Percentiles rank a stretch among this genome's conserved stretches.
phyloP scores from a whole-genome alignment of 2,113 vertebrate species.

The Cygnus atratus region DNA sequence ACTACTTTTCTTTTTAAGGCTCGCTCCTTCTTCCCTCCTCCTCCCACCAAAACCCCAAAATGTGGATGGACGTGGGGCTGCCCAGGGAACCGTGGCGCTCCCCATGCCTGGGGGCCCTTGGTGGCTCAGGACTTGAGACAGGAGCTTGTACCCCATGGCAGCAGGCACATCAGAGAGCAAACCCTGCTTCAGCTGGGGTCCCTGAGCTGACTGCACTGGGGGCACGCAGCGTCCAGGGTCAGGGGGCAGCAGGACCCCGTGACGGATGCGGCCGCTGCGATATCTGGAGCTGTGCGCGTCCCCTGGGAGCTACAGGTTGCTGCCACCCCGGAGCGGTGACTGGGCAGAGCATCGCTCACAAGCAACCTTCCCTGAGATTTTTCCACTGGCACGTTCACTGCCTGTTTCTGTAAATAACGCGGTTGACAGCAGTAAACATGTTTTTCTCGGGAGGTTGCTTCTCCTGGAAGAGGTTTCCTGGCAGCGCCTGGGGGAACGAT shows the following conservation, averaged over 20 bases:
- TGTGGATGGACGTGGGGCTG: fast-evolving
- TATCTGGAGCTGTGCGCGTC: fast-evolving
- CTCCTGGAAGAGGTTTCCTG: conserved; percentile 36
- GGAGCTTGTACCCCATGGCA: not conserved
- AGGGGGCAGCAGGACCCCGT: not conserved
- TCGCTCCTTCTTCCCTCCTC: not conserved
- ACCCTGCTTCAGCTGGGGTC: not conserved
- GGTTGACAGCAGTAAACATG: conserved; percentile 26
- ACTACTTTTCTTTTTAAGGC: not conserved
- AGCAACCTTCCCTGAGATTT: not conserved
- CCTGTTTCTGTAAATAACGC: not conserved
- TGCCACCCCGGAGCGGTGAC: not conserved
- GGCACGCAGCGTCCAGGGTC: too few species aligned
- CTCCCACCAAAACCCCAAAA: not conserved
- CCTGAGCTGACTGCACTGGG: fast-evolving
- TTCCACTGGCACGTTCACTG: not conserved
- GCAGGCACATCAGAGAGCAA: fast-evolving
- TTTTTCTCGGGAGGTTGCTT: conserved; percentile 40
- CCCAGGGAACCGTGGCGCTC: fast-evolving
- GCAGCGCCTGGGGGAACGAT: not conserved
- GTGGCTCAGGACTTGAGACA: fast-evolving
- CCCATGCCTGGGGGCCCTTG: fast-evolving
- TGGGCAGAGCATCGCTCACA: fast-evolving
- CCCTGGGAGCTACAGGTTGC: not conserved
- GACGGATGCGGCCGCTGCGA: not conserved